Percentiles rank a stretch among this genome's conserved stretches.
phyloP scores from a whole-genome alignment of 2,888 invertebrate species.

The Protula sp. region DNA sequence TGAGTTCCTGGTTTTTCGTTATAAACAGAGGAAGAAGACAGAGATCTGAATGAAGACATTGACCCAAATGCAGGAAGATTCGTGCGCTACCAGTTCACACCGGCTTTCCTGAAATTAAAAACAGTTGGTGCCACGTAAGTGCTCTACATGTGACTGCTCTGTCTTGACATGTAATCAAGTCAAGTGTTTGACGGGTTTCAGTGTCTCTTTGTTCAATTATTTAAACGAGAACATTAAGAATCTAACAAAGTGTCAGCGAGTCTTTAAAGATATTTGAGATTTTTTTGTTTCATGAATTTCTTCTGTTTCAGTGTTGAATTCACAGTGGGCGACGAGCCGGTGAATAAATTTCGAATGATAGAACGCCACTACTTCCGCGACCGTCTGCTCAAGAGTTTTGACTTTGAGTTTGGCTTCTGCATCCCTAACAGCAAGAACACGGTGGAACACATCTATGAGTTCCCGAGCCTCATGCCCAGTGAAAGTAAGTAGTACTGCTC shows the following conservation, averaged over 20 bases:
- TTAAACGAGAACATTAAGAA: no score
- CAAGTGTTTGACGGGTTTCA: no score
- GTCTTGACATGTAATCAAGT: no score
- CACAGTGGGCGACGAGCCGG: constrained; percentile 84
- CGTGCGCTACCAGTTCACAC: constrained; percentile 98
- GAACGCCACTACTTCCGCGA: constrained; percentile 95
- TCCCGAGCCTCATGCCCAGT: constrained; percentile 80
- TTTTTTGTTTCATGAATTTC: no score
- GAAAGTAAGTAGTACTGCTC: constrained; percentile 67
- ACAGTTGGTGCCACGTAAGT: constrained; percentile 96
- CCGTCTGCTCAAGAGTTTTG: constrained; percentile 89
- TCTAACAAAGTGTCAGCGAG: no score
- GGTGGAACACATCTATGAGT: constrained; percentile 98
- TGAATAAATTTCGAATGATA: constrained; percentile 94
- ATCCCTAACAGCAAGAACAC: constrained; percentile 96
- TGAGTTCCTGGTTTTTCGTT: no score
- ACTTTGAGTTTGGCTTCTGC: constrained; percentile 99
- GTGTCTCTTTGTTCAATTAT: no score
- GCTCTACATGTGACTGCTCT: neutral
- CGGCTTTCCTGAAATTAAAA: constrained; percentile 89
- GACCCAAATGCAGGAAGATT: constrained; percentile 81
- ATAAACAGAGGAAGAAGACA: constrained; percentile 9
- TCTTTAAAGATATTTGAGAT: no score
- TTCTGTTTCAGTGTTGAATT: constrained; percentile 83
- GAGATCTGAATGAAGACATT: constrained; percentile 38